Evolutionary conservation across 2,113 vertebrate genomes (phyloP).

Genomic region (Anhinga anhinga): DNA sequence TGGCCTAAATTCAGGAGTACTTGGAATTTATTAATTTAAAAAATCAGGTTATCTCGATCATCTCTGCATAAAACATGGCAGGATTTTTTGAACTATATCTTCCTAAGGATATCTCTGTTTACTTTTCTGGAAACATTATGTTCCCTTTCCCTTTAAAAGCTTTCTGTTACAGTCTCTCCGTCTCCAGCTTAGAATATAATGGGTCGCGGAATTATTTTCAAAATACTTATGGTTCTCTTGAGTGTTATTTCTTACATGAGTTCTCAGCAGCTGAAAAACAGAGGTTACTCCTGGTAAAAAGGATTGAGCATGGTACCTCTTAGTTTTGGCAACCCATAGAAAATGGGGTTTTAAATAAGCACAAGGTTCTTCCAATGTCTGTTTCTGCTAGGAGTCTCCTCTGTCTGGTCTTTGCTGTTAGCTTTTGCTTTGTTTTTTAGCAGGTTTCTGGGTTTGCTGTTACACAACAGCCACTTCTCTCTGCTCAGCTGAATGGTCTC

Average conservation of each 20-base stretch:
- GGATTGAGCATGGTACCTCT: not conserved
- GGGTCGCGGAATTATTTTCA: not conserved
- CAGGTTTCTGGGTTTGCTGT: not conserved
- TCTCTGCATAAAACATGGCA: not conserved
- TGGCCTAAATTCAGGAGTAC: not conserved
- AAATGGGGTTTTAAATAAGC: not conserved
- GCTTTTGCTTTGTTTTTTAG: not conserved
- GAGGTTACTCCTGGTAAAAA: not conserved
- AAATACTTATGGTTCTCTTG: not conserved
- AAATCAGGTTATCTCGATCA: not conserved
- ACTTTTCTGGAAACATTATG: not conserved
- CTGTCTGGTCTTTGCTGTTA: not conserved
- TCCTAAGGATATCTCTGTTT: not conserved
- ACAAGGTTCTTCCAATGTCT: not conserved
- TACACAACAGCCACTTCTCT: not conserved
- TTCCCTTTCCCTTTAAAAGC: not conserved
- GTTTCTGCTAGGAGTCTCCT: not conserved
- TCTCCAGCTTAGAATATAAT: not conserved
- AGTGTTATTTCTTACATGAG: not conserved
- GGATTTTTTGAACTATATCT: not conserved
- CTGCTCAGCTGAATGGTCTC: not conserved
- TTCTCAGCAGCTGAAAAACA: not conserved
- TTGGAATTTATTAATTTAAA: not conserved
- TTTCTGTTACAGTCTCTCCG: not conserved
- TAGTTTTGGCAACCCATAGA: not conserved